A percentile compares a stretch with the other conserved stretches of the same genome.
These are phyloP conservation scores for Phymorhynchus buccinoides DNA, from an alignment of 1,140 invertebrate genomes.

Conservation along the genomic window DNA sequence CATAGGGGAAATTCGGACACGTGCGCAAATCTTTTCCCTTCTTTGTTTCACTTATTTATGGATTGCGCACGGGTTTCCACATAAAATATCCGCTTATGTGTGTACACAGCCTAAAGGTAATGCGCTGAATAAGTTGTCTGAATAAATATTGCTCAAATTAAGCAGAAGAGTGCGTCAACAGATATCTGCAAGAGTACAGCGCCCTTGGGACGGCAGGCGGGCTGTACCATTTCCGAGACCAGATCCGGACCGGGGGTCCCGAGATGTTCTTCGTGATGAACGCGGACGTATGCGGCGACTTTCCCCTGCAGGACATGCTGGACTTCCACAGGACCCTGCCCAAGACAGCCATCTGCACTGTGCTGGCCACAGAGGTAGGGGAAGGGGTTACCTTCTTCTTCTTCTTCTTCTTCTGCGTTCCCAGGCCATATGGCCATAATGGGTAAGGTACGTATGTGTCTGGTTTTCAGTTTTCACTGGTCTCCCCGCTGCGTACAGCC, in stretches of 20 bases:
- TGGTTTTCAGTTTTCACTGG: no score
- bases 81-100: no score
- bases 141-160: not conserved
- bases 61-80: no score
- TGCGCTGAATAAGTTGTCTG: no score
- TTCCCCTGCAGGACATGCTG: slow-evolving; percentile 90
- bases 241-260: slow-evolving; percentile 91
- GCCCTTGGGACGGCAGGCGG: slow-evolving; percentile 96
- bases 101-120: no score
- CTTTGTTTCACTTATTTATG: no score
- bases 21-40: no score
- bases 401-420: no score
- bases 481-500: no score
- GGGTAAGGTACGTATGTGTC: no score
- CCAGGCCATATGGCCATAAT: no score
- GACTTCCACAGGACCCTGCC: slow-evolving; percentile 81
- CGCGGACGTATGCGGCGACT: slow-evolving; percentile 98
- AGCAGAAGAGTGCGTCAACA: slow-evolving; percentile 56
- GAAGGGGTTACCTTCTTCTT: slow-evolving; percentile 86
- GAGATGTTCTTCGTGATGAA: slow-evolving; percentile 96
- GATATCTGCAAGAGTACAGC: slow-evolving; percentile 96
- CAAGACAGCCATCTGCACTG: slow-evolving; percentile 70
- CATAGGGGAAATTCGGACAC: no score
- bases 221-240: slow-evolving; percentile 97
- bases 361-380: slow-evolving; percentile 75